Conservation (phyloP, 2,888 invertebrate species). For the Dicycla oo region DNA sequence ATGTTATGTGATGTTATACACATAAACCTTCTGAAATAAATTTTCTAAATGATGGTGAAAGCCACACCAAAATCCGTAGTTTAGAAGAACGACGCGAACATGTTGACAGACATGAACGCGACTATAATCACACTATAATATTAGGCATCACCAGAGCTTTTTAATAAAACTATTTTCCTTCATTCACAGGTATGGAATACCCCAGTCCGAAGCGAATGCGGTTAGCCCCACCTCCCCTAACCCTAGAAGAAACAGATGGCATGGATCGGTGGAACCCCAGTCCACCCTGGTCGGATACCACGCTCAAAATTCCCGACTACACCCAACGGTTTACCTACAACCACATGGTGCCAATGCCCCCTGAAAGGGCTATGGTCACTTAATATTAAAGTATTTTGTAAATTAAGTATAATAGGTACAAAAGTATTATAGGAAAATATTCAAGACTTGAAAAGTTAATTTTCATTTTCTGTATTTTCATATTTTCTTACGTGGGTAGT, state of each 20-base stretch:
- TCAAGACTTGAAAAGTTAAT: constrained; percentile 41
- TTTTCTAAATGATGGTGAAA: too few species aligned
- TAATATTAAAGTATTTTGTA: constrained; percentile 63
- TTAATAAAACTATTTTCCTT: constrained; percentile 8
- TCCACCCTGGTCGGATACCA: constrained; percentile 96
- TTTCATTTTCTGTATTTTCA: constrained; percentile 29
- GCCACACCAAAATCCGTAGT: too few species aligned
- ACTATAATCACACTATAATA: too few species aligned
- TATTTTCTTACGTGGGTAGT: not conserved
- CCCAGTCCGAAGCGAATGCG: constrained; percentile 85
- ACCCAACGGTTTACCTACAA: constrained; percentile 95
- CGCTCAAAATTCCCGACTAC: constrained; percentile 94
- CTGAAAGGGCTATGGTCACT: constrained; percentile 91
- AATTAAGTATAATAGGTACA: constrained; percentile 28
- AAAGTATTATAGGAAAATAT: constrained; percentile 20
- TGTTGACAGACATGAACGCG: too few species aligned
- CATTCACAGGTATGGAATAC: constrained; percentile 80
- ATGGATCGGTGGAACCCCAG: constrained; percentile 97
- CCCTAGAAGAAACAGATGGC: constrained; percentile 91
- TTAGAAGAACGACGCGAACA: too few species aligned
- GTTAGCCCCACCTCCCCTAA: constrained; percentile 74
- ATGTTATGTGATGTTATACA: too few species aligned
- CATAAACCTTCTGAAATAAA: too few species aligned
- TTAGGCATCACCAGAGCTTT: not conserved
- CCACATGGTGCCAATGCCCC: constrained; percentile 92